Percentiles rank a stretch among this genome's conserved stretches.
Conservation (phyloP, 1,140 invertebrate genomes). For the Mya arenaria region DNA sequence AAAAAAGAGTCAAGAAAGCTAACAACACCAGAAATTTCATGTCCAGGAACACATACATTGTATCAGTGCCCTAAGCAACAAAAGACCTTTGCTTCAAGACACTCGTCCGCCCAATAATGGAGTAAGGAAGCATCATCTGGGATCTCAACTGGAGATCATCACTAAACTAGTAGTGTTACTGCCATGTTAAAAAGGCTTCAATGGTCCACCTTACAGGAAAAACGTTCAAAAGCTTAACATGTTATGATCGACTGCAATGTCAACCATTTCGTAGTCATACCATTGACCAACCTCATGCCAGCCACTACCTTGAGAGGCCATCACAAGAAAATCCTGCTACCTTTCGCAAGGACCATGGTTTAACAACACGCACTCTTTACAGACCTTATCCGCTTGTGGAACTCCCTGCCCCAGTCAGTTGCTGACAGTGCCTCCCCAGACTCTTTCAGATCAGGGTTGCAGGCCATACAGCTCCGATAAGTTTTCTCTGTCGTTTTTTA, state of each 20-base stretch:
- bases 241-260: conserved; percentile 6
- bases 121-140: neutral
- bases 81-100: neutral
- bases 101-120: neutral
- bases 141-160: neutral
- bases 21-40: conserved; percentile 1
- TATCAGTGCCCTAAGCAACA: neutral
- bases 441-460: too few species aligned
- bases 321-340: neutral
- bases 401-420: too few species aligned
- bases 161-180: neutral
- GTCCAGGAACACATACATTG: neutral
- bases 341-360: neutral
- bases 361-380: too few species aligned
- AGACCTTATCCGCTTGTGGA: too few species aligned
- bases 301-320: neutral
- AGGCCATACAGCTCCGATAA: too few species aligned
- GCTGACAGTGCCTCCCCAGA: too few species aligned
- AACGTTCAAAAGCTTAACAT: neutral
- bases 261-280: neutral
- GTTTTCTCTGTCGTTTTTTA: too few species aligned
- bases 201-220: conserved; percentile 1
- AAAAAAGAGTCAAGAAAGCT: neutral
- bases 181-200: neutral
- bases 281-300: neutral